Percentiles rank a stretch among this genome's conserved stretches.
These are phyloP conservation scores for Oikopleura dioica DNA, from an alignment of 23 tunicate genomes.

Conservation along the genomic window DNA sequence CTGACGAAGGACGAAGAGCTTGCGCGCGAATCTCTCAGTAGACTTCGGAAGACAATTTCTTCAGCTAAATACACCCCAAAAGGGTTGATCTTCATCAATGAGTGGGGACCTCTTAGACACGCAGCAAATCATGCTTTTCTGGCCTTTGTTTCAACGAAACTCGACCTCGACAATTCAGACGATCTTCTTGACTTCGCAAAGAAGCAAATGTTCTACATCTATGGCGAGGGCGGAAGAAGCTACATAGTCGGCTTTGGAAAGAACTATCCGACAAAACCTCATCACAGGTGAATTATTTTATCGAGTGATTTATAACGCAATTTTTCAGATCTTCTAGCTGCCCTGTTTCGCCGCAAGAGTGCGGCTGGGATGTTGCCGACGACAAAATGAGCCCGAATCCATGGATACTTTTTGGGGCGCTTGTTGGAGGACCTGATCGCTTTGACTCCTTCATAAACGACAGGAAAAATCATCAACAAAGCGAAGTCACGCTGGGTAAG, in stretches of 20 bases:
- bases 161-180: constrained; percentile 5
- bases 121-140: not conserved
- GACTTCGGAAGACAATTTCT: not conserved
- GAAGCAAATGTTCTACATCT: constrained; percentile 52
- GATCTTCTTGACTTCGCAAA: constrained; percentile 33
- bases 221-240: constrained; percentile 29
- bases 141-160: not conserved
- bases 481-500: constrained; percentile 78
- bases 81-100: not conserved
- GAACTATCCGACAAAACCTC: constrained; percentile 42
- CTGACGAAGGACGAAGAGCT: constrained; percentile 17
- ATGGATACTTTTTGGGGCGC: constrained; percentile 48
- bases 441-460: constrained; percentile 36
- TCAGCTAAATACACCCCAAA: not conserved
- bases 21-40: not conserved
- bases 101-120: not conserved
- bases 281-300: no score
- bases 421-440: constrained; percentile 71
- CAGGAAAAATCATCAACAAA: constrained; percentile 33
- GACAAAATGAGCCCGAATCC: constrained; percentile 34
- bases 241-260: constrained; percentile 44
- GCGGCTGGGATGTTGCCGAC: constrained; percentile 27
- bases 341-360: constrained; percentile 28
- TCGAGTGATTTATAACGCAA: no score
- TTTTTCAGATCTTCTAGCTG: constrained; percentile 87